Evolutionary conservation across 1,140 invertebrate genomes (phyloP).

Genomic region (Drosophila malerkotliana): DNA sequence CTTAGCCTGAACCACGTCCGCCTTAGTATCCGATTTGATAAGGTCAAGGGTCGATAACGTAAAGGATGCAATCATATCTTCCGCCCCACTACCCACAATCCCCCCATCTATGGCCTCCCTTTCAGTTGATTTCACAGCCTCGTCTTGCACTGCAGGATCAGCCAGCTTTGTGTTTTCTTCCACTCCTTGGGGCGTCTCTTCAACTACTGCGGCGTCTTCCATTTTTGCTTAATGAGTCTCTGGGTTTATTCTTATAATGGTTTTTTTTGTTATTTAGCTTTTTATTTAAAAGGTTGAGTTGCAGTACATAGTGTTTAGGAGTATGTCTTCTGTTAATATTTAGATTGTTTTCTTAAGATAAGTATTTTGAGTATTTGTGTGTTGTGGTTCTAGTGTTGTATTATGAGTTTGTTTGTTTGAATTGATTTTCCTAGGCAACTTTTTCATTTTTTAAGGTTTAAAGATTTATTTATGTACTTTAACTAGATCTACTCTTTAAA

Average conservation of each 20-base stretch:
- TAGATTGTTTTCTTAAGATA: not conserved
- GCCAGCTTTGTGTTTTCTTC: not conserved
- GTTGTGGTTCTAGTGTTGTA: constrained; percentile 11
- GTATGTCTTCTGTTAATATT: constrained; percentile 8
- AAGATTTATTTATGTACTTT: too few relatives aligned
- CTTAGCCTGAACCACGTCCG: not conserved
- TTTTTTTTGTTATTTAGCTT: not conserved
- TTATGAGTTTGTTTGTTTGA: constrained; percentile 4
- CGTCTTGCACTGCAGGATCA: not conserved
- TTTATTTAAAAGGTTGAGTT: not conserved
- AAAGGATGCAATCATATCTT: not conserved
- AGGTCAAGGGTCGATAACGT: not conserved
- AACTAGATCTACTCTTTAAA: not conserved
- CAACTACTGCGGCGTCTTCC: not conserved
- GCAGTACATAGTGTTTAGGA: not conserved
- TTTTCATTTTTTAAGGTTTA: not conserved
- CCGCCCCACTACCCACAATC: not conserved
- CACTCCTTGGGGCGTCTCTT: too few relatives aligned
- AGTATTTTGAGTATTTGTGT: constrained; percentile 14
- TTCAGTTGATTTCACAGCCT: too few relatives aligned
- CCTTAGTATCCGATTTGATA: not conserved
- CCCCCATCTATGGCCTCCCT: not conserved
- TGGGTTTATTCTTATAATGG: not conserved
- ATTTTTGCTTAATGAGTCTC: not conserved
- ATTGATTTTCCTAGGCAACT: not conserved